Percentiles rank a stretch among this genome's conserved stretches.
Evolutionary conservation across 1,140 invertebrate species (phyloP).

Genomic region (Melipona quadrifasciata): DNA sequence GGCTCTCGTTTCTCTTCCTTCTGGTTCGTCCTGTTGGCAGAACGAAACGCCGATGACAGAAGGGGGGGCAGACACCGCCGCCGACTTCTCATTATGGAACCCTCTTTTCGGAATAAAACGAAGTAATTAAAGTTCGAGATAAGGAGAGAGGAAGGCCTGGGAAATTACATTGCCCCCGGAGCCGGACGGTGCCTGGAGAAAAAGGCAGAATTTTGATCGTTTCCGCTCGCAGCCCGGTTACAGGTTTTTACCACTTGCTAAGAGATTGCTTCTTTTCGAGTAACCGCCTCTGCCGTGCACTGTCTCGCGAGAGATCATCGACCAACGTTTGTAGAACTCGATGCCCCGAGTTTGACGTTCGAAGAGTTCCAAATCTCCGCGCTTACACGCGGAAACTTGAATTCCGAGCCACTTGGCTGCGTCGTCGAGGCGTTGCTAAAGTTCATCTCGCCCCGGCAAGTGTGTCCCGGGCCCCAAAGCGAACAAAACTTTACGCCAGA

Average conservation of each 20-base stretch:
- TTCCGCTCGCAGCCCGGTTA: not conserved
- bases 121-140: conserved; percentile 67
- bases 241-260: too few relatives aligned
- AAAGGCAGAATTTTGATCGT: conserved; percentile 48
- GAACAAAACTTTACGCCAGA: not conserved
- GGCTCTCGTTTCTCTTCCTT: not conserved
- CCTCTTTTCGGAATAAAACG: conserved; percentile 63
- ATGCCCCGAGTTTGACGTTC: too few relatives aligned
- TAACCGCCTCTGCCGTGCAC: too few relatives aligned
- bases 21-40: not conserved
- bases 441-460: not conserved
- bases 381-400: not conserved
- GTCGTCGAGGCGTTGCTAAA: not conserved
- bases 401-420: not conserved
- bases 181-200: conserved; percentile 1
- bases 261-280: too few relatives aligned
- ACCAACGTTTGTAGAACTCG: too few relatives aligned
- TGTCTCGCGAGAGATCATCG: too few relatives aligned
- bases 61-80: conserved; percentile 29
- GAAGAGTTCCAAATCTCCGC: too few relatives aligned
- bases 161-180: conserved; percentile 56
- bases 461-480: not conserved
- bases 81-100: conserved; percentile 60
- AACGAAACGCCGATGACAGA: conserved; percentile 45
- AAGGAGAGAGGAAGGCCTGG: conserved; percentile 47